Percentiles rank a stretch among this genome's conserved stretches.
These are phyloP conservation scores for Bolinopsis microptera DNA, from an alignment of 37 sponge, comb jelly and placozoan species.

Conservation along the genomic window DNA sequence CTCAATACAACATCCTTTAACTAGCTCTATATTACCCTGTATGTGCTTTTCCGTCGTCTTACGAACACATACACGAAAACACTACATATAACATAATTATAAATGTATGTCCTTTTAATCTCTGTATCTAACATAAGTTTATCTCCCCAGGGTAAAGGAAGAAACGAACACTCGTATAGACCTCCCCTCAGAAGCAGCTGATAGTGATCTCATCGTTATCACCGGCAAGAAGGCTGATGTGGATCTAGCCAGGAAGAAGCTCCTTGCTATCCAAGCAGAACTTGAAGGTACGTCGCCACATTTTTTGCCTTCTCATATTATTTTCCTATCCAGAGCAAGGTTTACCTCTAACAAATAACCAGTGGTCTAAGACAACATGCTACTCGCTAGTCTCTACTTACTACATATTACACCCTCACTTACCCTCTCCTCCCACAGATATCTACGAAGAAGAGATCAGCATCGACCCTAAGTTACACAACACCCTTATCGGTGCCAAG, in stretches of 20 bases:
- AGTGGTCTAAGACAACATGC: too few relatives aligned
- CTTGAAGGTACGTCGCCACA: slow-evolving; percentile 71
- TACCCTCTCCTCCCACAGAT: slow-evolving; percentile 9
- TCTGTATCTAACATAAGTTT: too few relatives aligned
- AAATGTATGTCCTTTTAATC: too few relatives aligned
- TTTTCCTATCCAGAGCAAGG: not conserved
- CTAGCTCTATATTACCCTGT: too few relatives aligned
- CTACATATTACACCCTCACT: too few relatives aligned
- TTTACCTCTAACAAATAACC: not conserved
- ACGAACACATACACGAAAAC: too few relatives aligned
- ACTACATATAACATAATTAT: too few relatives aligned
- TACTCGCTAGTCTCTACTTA: not conserved
- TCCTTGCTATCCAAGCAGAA: slow-evolving; percentile 82
- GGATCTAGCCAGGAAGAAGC: slow-evolving; percentile 75
- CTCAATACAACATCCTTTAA: too few relatives aligned
- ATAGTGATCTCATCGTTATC: slow-evolving; percentile 82
- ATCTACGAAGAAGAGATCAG: slow-evolving; percentile 71
- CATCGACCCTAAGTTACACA: slow-evolving; percentile 82
- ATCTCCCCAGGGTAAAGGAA: slow-evolving; percentile 73
- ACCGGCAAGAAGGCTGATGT: slow-evolving; percentile 84
- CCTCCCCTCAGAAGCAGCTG: slow-evolving; percentile 79
- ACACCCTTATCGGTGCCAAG: slow-evolving; percentile 83
- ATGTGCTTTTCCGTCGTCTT: too few relatives aligned
- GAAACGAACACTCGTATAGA: slow-evolving; percentile 84
- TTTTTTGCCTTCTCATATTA: not conserved